Evolutionary conservation across 2,888 invertebrate species (phyloP), one percentile per base, ranked within the genome.

Genomic region (Molanna angustata): DNA sequence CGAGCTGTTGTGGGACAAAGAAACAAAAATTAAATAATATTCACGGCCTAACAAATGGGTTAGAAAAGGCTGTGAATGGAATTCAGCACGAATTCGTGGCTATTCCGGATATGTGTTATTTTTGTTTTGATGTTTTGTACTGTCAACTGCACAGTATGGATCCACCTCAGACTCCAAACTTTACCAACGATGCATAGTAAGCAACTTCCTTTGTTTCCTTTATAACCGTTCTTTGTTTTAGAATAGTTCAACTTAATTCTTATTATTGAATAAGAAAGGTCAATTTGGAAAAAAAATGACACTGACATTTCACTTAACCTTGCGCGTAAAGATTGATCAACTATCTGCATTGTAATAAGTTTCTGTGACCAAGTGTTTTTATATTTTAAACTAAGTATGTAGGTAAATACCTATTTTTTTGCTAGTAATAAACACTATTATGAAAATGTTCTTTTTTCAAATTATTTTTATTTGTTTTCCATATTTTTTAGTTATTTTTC

Each of bases 91-190:
- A 76, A 62, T 67, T 72, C 63, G 88, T 94, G 62, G 93, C 91
- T 63, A 84, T 87, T 71, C 88, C 90, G 60, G 96, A 97, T 73
- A 99, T 99, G 98, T 95, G 95, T 71, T 93, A 90, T 80, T 98
- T 91, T 80, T 99, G 99, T 83, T 99, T 98, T 80, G 98, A 99
- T 79, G 95, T 97, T 64, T 85, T 99, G 62, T 90, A 95, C 75
- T 86, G 88, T 74, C 93, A 96, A 77, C 82, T 99, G 66, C 89
- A 95, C 76, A 91, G 89, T 71, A 82, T 91, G 71, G 94, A 95
- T 64, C 88, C 92, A 63, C 97, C 97, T 62, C 89, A 88, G 72
- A 82, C 86, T 64, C 94, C 96, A 66, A 82, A 85, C 73, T 97
- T 54, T 47, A 51, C 54, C 48, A 52, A 56, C 40, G 53, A 52